Conservation (phyloP, 2,888 invertebrate species). For the Micoletzkya japonica region DNA sequence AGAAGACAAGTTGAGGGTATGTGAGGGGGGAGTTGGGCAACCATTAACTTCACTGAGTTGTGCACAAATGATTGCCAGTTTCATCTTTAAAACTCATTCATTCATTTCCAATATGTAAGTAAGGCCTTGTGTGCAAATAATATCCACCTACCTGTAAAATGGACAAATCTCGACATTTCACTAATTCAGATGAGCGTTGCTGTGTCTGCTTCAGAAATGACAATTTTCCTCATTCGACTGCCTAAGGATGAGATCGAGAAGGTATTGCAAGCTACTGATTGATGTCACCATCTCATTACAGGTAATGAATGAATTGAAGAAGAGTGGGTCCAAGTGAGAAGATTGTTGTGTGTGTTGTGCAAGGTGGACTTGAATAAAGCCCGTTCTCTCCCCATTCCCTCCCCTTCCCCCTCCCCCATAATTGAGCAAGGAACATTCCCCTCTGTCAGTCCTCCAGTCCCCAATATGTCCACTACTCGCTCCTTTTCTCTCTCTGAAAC, state of each 20-base stretch:
- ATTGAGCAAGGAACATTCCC: no score
- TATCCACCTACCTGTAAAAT: no score
- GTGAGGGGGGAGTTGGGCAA: neutral
- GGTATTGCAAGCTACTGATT: slow-evolving; percentile 27
- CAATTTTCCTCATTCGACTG: slow-evolving; percentile 44
- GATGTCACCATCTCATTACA: neutral
- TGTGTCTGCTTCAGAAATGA: slow-evolving; percentile 35
- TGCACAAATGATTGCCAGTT: neutral
- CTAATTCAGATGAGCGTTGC: slow-evolving; percentile 42
- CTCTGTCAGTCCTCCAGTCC: no score
- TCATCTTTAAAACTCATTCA: neutral
- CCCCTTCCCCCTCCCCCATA: no score
- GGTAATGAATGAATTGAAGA: slow-evolving; percentile 15
- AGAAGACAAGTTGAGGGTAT: slow-evolving; percentile 33
- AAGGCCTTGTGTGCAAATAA: no score
- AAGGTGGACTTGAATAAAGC: neutral
- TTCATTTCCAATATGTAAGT: no score
- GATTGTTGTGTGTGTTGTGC: no score
- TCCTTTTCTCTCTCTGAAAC: no score
- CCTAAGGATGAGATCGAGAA: slow-evolving; percentile 34
- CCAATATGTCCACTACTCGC: no score
- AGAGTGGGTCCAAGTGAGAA: slow-evolving; percentile 12
- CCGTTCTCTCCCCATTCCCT: neutral
- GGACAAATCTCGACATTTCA: no score
- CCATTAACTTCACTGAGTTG: neutral